Conservation (phyloP, 2,113 vertebrate species). For the Panthera uncia region DNA sequence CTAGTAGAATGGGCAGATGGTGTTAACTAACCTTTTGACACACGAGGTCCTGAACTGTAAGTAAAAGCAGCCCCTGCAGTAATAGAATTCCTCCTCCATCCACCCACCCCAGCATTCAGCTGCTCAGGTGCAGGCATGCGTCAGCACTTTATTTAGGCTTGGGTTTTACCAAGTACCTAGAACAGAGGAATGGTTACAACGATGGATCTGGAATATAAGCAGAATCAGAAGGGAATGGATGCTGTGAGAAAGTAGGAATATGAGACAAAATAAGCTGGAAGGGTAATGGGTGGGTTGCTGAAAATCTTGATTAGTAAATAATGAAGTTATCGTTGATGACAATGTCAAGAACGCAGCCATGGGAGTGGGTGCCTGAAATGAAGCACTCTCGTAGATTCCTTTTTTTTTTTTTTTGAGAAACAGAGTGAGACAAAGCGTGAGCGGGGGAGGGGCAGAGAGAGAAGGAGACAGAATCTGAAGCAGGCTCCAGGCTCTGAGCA, state of each 20-base stretch:
- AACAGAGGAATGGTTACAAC: background rate
- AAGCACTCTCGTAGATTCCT: background rate
- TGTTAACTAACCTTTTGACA: background rate
- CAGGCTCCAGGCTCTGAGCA: too few relatives aligned
- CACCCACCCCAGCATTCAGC: background rate
- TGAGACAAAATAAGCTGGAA: background rate
- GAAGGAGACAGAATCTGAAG: too few relatives aligned
- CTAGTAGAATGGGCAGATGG: background rate
- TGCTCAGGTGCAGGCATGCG: background rate
- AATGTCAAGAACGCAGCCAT: background rate
- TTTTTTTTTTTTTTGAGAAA: background rate
- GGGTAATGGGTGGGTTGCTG: background rate
- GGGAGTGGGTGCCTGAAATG: background rate
- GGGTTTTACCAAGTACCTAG: background rate
- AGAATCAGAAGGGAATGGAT: background rate
- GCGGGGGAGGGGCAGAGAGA: too few relatives aligned
- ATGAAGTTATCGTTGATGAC: background rate
- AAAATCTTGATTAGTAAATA: background rate
- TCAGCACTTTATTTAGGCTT: background rate
- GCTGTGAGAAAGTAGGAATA: background rate
- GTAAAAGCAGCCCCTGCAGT: background rate
- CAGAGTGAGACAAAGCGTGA: too few relatives aligned
- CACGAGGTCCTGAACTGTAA: background rate
- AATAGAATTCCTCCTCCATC: background rate
- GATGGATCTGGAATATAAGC: background rate